These are phyloP conservation scores for Chelonus insularis DNA, from an alignment of 1,140 invertebrate genomes.

Conservation along the genomic window DNA sequence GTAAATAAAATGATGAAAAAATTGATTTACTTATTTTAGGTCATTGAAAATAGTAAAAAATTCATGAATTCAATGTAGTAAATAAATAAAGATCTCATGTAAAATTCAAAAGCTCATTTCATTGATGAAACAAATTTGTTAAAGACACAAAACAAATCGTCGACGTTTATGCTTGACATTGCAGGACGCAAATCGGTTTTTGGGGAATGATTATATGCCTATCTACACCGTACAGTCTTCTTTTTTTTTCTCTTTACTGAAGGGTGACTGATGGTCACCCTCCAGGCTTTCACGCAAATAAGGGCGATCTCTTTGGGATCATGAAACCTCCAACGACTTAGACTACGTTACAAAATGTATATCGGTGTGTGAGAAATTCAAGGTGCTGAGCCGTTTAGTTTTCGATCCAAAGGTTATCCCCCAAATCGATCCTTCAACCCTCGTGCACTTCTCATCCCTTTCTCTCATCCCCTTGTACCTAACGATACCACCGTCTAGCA, in stretches of 20 bases:
- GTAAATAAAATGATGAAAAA: no score
- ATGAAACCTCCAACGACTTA: not conserved
- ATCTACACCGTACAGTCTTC: slow-evolving; percentile 5
- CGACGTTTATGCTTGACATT: slow-evolving; percentile 14
- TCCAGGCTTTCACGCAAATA: slow-evolving; percentile 16
- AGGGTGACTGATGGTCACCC: not conserved
- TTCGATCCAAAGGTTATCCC: slow-evolving; percentile 15
- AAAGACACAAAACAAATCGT: slow-evolving; percentile 12
- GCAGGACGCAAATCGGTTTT: slow-evolving; percentile 16
- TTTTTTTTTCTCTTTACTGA: slow-evolving; percentile 1
- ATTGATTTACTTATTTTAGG: no score
- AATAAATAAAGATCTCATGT: not conserved
- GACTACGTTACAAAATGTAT: not conserved
- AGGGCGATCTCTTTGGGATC: not conserved
- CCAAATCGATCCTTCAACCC: slow-evolving; percentile 20
- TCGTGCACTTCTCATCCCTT: slow-evolving; percentile 17
- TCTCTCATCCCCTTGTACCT: slow-evolving; percentile 4
- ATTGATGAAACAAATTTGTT: not conserved
- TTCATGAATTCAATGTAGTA: not conserved
- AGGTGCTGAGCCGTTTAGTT: slow-evolving; percentile 14
- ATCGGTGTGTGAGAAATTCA: slow-evolving; percentile 10
- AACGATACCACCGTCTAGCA: slow-evolving; percentile 22
- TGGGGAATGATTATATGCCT: slow-evolving; percentile 16
- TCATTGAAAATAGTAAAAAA: no score
- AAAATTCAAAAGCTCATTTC: not conserved